Base-by-base conservation (phyloP, 1,140 invertebrate genomes). In the Wasmannia auropunctata region DNA sequence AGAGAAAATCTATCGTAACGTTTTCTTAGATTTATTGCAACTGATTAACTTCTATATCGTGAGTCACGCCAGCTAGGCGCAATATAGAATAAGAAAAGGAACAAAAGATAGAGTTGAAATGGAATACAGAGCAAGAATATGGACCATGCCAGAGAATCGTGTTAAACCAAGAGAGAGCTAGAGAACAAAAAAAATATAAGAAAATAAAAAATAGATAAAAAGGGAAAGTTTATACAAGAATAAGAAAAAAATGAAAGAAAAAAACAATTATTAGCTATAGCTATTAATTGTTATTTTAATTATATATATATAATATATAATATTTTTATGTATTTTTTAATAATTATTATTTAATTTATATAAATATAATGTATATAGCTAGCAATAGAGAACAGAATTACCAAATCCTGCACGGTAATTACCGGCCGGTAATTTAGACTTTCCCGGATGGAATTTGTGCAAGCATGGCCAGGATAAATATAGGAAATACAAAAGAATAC, bases 1-100 rank as follows among this genome's bases (percentile, higher is more conserved):
- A n/a, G 25, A 60, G 63, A 86, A 87, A 92, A 89, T 90, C 87
- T 85, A 85, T 90, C 56, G 60, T 54, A 49, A 85, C 54, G 8
- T 85, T 88, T 65, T 60, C 46, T 51, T 65, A 76, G 69, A 90
- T 62, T 90, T 90, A 87, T 90, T 34, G 58, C 77, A 51, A 84
- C 63, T 65, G 65, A 65, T 90, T 89, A 83, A 72, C 72, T 87
- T 62, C n/a, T 60, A 84, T 77, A 89, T 85, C 54, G 25, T 40
- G 54, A 88, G 87, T 77, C 76, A 86, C 77, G 80, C 62, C 34
- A 87, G 81, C 54, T 60, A 25, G 16, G 28, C 62, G n/a, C 70
- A 85, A 81, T 63, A 54, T 51, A 46, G 5, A 25, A 14, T 0
- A 43, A 28, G 34, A 46, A 31, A 63, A 81, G 58, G 54, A 51